phyloP scores from a whole-genome alignment of 2,113 vertebrate species.

The Calidris pygmaea region DNA sequence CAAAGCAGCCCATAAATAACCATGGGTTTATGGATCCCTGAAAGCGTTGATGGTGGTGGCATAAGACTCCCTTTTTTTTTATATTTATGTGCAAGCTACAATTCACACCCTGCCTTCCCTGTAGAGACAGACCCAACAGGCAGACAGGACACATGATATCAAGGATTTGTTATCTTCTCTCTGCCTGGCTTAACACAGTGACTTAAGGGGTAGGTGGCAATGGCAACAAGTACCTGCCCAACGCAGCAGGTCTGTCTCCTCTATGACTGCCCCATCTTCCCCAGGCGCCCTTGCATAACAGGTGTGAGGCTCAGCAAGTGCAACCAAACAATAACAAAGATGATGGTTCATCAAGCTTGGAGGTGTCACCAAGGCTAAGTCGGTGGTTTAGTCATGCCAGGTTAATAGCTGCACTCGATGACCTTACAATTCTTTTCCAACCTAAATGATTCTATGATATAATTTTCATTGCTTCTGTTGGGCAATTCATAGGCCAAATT shows the following conservation, averaged over 20 bases:
- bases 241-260: neutral
- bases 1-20: neutral
- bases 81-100: neutral
- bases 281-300: neutral
- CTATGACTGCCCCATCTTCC: neutral
- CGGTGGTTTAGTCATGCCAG: too few relatives aligned
- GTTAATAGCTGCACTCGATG: too few relatives aligned
- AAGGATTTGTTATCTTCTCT: neutral
- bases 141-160: neutral
- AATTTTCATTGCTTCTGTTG: too few relatives aligned
- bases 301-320: neutral
- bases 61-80: neutral
- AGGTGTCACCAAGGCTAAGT: neutral
- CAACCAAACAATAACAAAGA: neutral
- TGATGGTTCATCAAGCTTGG: neutral
- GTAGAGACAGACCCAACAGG: neutral
- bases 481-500: too few relatives aligned
- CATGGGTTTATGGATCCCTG: neutral
- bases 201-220: neutral
- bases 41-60: neutral
- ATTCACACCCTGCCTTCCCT: neutral
- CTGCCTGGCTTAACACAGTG: neutral
- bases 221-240: neutral
- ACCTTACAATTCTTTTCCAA: too few relatives aligned
- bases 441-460: too few relatives aligned